Conservation (phyloP, 2,888 invertebrate genomes). For the Dione vanillae region DNA sequence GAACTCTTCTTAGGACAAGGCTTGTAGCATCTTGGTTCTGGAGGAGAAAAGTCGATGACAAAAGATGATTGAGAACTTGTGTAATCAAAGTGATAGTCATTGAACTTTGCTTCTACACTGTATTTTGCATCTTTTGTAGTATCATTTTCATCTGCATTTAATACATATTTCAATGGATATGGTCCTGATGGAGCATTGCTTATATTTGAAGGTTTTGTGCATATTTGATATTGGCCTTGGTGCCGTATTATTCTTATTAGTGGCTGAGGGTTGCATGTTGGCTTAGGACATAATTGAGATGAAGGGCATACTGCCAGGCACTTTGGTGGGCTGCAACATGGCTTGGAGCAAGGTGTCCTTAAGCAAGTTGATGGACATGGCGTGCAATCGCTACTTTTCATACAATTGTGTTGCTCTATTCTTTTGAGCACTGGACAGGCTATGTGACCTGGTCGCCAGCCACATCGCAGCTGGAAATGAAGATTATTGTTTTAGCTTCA, state of each 20-base stretch:
- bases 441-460: slow-evolving; percentile 81
- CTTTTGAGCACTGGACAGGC: slow-evolving; percentile 71
- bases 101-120: slow-evolving; percentile 76
- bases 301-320: slow-evolving; percentile 61
- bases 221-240: slow-evolving; percentile 71
- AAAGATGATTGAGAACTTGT: slow-evolving; percentile 76
- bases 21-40: slow-evolving; percentile 64
- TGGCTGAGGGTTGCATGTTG: slow-evolving; percentile 55
- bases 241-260: slow-evolving; percentile 71
- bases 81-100: slow-evolving; percentile 76
- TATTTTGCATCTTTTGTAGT: slow-evolving; percentile 55
- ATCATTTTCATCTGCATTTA: slow-evolving; percentile 57
- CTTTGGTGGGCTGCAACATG: slow-evolving; percentile 58
- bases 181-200: slow-evolving; percentile 73
- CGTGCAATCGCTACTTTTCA: slow-evolving; percentile 60
- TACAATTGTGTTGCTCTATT: slow-evolving; percentile 72
- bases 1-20: slow-evolving; percentile 65
- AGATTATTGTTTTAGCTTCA: not conserved
- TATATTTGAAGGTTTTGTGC: slow-evolving; percentile 72
- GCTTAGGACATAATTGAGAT: slow-evolving; percentile 58
- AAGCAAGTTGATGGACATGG: slow-evolving; percentile 57
- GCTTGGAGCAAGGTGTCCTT: slow-evolving; percentile 56
- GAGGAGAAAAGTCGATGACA: slow-evolving; percentile 74
- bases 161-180: slow-evolving; percentile 74
- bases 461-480: slow-evolving; percentile 69